phyloP scores from a whole-genome alignment of 2,888 invertebrate genomes.

The Lithophane leautieri region DNA sequence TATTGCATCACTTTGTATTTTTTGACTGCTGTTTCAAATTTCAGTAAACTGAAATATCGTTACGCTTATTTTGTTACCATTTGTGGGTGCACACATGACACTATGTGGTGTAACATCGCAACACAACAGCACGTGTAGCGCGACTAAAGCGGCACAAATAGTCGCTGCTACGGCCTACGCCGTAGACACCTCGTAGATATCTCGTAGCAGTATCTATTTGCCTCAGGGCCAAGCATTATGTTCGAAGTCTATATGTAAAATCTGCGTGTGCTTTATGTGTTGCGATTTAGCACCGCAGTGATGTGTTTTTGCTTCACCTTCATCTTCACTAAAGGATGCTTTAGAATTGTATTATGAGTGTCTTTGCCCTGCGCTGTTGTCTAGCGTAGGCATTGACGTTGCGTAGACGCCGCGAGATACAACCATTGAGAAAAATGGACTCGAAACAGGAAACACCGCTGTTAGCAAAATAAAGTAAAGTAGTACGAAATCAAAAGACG shows the following conservation, averaged over 20 bases:
- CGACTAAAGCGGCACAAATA: neutral
- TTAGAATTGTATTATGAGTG: neutral
- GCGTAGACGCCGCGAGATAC: neutral
- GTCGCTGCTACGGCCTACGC: slow-evolving; percentile 12
- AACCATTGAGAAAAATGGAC: neutral
- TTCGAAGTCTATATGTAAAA: neutral
- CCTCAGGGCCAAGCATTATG: neutral
- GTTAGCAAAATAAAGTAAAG: neutral
- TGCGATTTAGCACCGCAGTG: neutral
- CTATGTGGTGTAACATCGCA: slow-evolving; percentile 4
- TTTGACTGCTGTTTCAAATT: slow-evolving; percentile 3
- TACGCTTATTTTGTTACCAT: neutral
- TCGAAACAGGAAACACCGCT: neutral
- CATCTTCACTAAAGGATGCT: neutral
- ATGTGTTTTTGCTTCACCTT: neutral
- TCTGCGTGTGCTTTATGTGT: neutral
- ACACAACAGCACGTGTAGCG: neutral
- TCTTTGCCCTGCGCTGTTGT: too few relatives aligned
- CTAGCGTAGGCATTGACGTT: neutral
- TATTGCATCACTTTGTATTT: neutral
- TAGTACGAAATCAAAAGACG: neutral
- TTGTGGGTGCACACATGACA: neutral
- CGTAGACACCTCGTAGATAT: slow-evolving; percentile 25
- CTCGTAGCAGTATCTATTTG: slow-evolving; percentile 25
- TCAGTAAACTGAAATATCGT: neutral